A percentile compares a stretch with the other conserved stretches of the same genome.
These are phyloP conservation scores for Conistra vaccinii DNA, from an alignment of 2,888 invertebrate species.

Conservation along the genomic window DNA sequence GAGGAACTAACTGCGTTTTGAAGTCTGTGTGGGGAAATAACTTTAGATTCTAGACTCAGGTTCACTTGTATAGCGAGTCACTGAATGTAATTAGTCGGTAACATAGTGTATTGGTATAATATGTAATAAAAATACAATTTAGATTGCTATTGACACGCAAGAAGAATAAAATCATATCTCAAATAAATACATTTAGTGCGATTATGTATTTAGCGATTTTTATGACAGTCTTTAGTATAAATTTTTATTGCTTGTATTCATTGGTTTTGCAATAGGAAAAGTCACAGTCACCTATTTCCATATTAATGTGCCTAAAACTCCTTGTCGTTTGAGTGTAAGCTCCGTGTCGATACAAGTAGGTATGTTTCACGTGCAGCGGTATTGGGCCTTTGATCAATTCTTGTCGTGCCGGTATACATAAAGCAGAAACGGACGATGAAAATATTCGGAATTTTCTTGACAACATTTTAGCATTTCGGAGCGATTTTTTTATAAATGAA, in stretches of 20 bases:
- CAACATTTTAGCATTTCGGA: slow-evolving; percentile 26
- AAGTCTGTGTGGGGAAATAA: slow-evolving; percentile 19
- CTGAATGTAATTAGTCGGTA: slow-evolving; percentile 1
- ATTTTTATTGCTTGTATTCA: neutral
- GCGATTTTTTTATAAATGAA: slow-evolving; percentile 22
- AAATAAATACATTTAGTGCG: neutral
- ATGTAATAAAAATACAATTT: neutral
- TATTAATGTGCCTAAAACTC: slow-evolving; percentile 18
- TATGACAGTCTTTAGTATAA: no score
- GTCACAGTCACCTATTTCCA: neutral
- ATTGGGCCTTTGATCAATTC: slow-evolving; percentile 57
- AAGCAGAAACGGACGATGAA: slow-evolving; percentile 37
- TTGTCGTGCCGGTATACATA: slow-evolving; percentile 48
- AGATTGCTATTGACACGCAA: neutral
- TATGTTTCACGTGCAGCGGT: slow-evolving; percentile 29
- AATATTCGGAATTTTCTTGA: slow-evolving; percentile 32
- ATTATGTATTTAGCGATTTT: neutral
- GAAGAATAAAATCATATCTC: neutral
- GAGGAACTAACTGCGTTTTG: slow-evolving; percentile 36
- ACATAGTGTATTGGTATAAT: neutral
- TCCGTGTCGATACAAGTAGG: slow-evolving; percentile 6
- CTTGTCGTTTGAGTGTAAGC: slow-evolving; percentile 17
- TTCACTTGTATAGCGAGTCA: slow-evolving; percentile 3
- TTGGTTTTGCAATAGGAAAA: neutral
- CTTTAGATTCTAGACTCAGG: neutral